Evolutionary conservation across 2,113 vertebrate species (phyloP).

Genomic region (Caretta caretta): DNA sequence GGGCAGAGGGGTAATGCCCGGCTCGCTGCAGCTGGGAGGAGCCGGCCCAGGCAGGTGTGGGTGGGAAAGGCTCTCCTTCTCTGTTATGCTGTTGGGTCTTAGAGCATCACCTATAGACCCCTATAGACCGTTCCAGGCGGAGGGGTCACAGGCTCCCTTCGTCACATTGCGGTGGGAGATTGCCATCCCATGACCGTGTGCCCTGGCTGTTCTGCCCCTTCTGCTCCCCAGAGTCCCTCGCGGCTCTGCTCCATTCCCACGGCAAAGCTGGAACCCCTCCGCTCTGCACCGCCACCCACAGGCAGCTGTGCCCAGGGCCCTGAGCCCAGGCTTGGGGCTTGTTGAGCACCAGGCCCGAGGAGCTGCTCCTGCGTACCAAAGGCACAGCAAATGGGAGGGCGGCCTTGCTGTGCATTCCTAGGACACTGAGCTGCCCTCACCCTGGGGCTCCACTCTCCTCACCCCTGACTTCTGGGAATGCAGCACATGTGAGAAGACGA

Average conservation of each 20-base stretch:
- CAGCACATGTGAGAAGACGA: background rate
- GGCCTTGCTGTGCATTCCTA: background rate
- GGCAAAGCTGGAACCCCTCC: background rate
- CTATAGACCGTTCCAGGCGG: no score
- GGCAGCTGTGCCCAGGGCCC: background rate
- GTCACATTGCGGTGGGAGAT: no score
- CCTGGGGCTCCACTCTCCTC: background rate
- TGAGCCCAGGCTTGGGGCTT: background rate
- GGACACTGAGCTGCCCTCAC: fast-evolving
- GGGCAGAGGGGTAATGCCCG: no score
- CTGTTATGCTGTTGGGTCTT: background rate
- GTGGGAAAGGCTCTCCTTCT: background rate
- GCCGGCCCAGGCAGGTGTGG: background rate
- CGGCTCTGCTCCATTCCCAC: background rate
- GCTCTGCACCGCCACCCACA: no score
- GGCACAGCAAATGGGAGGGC: background rate
- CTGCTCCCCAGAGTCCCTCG: no score
- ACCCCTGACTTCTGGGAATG: background rate
- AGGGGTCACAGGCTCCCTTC: no score
- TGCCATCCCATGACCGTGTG: no score
- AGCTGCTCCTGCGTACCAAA: background rate
- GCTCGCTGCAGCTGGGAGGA: no score
- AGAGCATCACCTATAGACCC: background rate
- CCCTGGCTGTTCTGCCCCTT: no score
- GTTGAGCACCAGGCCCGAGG: background rate